Conservation (phyloP, 2,888 invertebrate genomes). For the Caenorhabditis becei region DNA sequence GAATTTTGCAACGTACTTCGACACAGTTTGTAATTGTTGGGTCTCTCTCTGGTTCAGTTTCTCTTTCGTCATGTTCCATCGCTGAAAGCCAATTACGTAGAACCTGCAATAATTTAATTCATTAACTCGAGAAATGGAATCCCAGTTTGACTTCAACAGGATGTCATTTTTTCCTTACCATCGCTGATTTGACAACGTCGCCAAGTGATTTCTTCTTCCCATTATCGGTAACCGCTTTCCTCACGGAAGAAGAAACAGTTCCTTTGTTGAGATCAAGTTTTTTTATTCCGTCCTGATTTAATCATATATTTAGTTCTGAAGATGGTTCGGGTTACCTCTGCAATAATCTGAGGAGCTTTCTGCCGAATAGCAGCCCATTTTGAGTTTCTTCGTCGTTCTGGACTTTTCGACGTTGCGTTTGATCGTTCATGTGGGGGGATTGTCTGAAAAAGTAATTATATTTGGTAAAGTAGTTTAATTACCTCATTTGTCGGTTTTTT, state of each 20-base stretch:
- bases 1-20: background rate
- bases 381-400: background rate
- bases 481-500: too few relatives aligned
- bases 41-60: constrained; percentile 52
- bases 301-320: background rate
- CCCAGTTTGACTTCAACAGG: background rate
- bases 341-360: constrained; percentile 4
- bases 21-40: constrained; percentile 28
- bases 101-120: constrained; percentile 17
- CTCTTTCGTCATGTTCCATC: constrained; percentile 53
- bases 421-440: background rate
- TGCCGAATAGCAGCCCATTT: constrained; percentile 2
- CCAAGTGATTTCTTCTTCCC: constrained; percentile 23
- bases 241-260: background rate
- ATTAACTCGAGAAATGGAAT: constrained; percentile 11
- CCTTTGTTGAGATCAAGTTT: constrained; percentile 38
- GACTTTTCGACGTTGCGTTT: background rate
- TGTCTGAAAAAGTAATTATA: too few relatives aligned
- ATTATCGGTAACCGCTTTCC: background rate
- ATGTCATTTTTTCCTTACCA: constrained; percentile 16
- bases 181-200: constrained; percentile 49
- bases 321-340: background rate
- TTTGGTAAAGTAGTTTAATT: too few relatives aligned
- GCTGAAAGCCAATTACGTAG: constrained; percentile 40
- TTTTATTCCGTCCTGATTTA: constrained; percentile 10